Evolutionary conservation across 2,888 invertebrate species (phyloP).

Genomic region (Heliconius charithonia): DNA sequence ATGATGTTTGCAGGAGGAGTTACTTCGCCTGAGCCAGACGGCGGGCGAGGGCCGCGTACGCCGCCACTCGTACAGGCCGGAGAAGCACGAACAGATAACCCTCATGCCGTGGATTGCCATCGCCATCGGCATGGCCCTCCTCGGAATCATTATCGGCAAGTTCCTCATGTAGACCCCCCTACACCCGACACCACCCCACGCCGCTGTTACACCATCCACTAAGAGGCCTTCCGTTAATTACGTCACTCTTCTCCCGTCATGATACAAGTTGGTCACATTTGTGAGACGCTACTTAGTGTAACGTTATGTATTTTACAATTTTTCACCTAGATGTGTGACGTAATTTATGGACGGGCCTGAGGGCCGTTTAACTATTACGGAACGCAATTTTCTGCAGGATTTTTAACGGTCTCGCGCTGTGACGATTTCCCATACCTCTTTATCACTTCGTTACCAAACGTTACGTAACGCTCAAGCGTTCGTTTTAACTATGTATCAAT

Average conservation of each 20-base stretch:
- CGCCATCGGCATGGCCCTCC: slow-evolving; percentile 87
- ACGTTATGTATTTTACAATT: not conserved
- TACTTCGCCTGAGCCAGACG: slow-evolving; percentile 84
- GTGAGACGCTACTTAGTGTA: not conserved
- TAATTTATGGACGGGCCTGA: not conserved
- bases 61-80: slow-evolving; percentile 77
- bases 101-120: slow-evolving; percentile 86
- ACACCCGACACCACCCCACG: slow-evolving; percentile 57
- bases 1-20: slow-evolving; percentile 81
- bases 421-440: not conserved
- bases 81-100: slow-evolving; percentile 84
- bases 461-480: not conserved
- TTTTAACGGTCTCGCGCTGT: not conserved
- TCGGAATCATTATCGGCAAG: slow-evolving; percentile 91
- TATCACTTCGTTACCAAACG: too few species aligned
- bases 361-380: not conserved
- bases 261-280: not conserved
- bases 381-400: not conserved
- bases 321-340: slow-evolving; percentile 5
- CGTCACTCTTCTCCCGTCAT: not conserved
- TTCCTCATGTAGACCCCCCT: slow-evolving; percentile 88
- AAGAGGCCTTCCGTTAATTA: not conserved
- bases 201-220: slow-evolving; percentile 68
- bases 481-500: too few species aligned
- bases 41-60: slow-evolving; percentile 69